phyloP scores from a whole-genome alignment of 2,888 invertebrate genomes.

The Drosophila atroscutellata region DNA sequence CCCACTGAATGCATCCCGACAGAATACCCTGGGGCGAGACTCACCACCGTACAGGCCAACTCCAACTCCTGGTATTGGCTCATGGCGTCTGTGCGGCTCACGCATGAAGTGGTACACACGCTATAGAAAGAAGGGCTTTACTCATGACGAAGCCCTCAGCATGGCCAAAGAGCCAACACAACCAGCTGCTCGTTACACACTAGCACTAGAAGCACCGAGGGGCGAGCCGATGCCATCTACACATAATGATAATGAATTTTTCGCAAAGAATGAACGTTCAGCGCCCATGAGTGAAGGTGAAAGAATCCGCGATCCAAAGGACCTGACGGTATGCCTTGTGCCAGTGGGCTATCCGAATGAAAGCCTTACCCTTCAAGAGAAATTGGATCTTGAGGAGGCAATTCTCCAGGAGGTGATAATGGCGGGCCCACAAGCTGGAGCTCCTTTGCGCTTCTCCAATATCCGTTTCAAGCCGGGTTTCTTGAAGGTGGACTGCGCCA shows the following conservation, averaged over 20 bases:
- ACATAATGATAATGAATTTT: background rate
- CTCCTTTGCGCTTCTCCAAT: slow-evolving; percentile 28
- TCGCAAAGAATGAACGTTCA: background rate
- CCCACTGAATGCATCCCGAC: background rate
- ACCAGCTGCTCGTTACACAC: slow-evolving; percentile 17
- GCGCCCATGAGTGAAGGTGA: background rate
- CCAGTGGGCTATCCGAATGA: slow-evolving; percentile 31
- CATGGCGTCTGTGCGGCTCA: slow-evolving; percentile 21
- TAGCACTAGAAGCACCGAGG: background rate
- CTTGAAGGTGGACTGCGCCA: slow-evolving; percentile 24
- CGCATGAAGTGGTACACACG: slow-evolving; percentile 41
- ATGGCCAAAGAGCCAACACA: slow-evolving; percentile 42
- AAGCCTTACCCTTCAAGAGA: slow-evolving; percentile 11
- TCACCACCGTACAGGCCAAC: background rate
- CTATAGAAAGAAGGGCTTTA: slow-evolving; percentile 24
- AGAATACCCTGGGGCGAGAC: background rate
- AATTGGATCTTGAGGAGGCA: slow-evolving; percentile 44
- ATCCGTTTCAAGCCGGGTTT: slow-evolving; percentile 13
- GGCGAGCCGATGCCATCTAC: background rate
- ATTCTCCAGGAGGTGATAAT: slow-evolving; percentile 32
- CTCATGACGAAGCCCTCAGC: slow-evolving; percentile 4
- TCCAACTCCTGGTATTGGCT: background rate
- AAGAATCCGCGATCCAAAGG: background rate
- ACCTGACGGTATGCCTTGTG: slow-evolving; percentile 5
- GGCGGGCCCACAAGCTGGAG: background rate